Evolutionary conservation across 1,140 invertebrate species (phyloP), one percentile per base, ranked within the genome.

Genomic region (Danaus plexippus): DNA sequence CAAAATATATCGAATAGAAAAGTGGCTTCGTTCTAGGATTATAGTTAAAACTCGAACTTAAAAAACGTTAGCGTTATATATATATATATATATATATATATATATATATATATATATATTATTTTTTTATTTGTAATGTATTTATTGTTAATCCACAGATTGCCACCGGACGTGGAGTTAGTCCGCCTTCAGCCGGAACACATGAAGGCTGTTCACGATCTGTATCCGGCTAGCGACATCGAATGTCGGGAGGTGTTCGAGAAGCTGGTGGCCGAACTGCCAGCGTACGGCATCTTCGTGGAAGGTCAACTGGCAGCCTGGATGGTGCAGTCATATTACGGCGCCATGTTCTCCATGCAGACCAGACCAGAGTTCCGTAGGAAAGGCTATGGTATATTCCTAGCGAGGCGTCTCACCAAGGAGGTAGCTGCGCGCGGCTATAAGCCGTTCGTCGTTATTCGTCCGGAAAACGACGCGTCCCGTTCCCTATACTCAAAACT

Each of bases 321-420:
- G 93, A 95, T 95, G 93, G 92, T 94, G 32, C 94, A 95, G 70
- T 94, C 93, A 3, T 95, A 95, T 81, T 95, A 95, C 77, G 94
- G 94, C 13, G 94, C 94, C 45, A 95, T 95, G 94, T 95, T 95
- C 80, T 95, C 94, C n/a, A 95, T 95, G 94, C 93, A 95, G 83
- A 95, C 94, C 52, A 89, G 91, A 75, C 93, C 93, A 18, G 92
- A 94, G 75, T 93, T 91, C 78, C 89, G 94, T 58, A 88, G 94
- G 66, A 94, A 94, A 89, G 94, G 94, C 52, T 92, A 91, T 79
- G 92, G 92, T 49, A 91, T 93, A 43, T 90, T 90, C 66, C 79
- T 93, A 56, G 92, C 92, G 47, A 89, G 89, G 58, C 85, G 88
- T 52, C 80, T 91, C 52, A 94, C 92, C 52, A 91, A 91, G 73